Conservation (phyloP, 2,113 vertebrate genomes). For the Scophthalmus maximus region DNA sequence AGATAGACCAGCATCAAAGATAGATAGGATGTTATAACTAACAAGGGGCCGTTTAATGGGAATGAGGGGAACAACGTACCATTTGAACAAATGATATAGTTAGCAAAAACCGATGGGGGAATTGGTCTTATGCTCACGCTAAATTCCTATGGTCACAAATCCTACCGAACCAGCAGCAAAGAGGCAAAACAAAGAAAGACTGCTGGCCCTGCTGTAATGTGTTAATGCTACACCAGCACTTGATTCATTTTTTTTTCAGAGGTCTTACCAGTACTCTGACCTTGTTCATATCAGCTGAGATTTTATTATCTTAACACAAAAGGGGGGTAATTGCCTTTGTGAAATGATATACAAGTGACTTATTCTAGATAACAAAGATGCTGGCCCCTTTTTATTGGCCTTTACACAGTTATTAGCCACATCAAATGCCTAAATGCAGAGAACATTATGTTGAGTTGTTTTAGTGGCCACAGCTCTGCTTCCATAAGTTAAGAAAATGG, state of each 20-base stretch:
- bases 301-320: constrained; percentile 54
- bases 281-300: constrained; percentile 38
- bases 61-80: background rate
- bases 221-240: background rate
- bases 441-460: background rate
- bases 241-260: constrained; percentile 23
- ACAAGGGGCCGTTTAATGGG: constrained; percentile 18
- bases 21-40: background rate
- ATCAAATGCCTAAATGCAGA: constrained; percentile 39
- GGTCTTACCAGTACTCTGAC: constrained; percentile 23
- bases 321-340: constrained; percentile 32
- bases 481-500: constrained; percentile 12
- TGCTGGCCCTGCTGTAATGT: background rate
- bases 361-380: constrained; percentile 48
- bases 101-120: background rate
- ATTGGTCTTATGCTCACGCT: background rate
- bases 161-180: background rate
- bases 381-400: constrained; percentile 35
- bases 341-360: constrained; percentile 72
- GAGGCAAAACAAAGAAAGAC: constrained; percentile 1
- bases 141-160: background rate
- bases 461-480: constrained; percentile 5
- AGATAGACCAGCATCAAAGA: constrained; percentile 11
- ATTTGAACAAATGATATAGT: background rate
- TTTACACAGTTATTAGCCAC: constrained; percentile 34